A percentile compares a stretch with the other conserved stretches of the same genome.
Conservation (phyloP, 1,140 invertebrate species). For the Pachypsylla venusta region DNA sequence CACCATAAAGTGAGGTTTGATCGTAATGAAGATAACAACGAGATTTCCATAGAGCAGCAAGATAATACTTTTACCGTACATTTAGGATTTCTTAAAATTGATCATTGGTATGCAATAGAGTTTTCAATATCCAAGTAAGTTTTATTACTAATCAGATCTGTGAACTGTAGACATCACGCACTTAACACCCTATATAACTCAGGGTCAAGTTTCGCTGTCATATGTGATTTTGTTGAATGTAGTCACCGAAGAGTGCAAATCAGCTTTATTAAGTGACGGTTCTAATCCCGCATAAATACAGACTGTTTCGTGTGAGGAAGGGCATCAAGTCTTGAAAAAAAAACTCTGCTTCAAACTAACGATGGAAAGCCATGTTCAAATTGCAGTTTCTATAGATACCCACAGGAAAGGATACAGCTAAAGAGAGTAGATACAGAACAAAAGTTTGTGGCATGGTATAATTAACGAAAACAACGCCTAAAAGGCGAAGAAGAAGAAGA, state of each 20-base stretch:
- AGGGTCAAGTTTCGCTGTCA: not conserved
- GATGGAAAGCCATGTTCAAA: too few species aligned
- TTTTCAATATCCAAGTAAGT: not conserved
- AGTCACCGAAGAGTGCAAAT: too few species aligned
- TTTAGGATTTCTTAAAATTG: not conserved
- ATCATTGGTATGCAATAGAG: not conserved
- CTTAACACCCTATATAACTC: not conserved
- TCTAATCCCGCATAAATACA: not conserved
- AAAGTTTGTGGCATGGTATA: too few species aligned
- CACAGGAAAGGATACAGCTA: too few species aligned
- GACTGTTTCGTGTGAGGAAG: not conserved
- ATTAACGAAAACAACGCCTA: too few species aligned
- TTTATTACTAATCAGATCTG: not conserved
- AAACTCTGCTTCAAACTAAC: too few species aligned
- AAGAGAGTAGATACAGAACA: too few species aligned
- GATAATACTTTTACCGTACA: not conserved
- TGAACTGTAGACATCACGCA: not conserved
- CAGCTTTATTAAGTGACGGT: not conserved
- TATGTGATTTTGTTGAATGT: not conserved
- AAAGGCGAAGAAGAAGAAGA: too few species aligned
- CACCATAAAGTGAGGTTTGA: slow-evolving; percentile 6
- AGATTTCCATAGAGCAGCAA: not conserved
- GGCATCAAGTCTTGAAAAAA: too few species aligned
- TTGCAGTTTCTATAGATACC: too few species aligned
- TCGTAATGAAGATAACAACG: not conserved